Evolutionary conservation across 23 tunicate genomes (phyloP), one percentile per base, ranked within the genome.

Genomic region (Trididemnum nubilum): DNA sequence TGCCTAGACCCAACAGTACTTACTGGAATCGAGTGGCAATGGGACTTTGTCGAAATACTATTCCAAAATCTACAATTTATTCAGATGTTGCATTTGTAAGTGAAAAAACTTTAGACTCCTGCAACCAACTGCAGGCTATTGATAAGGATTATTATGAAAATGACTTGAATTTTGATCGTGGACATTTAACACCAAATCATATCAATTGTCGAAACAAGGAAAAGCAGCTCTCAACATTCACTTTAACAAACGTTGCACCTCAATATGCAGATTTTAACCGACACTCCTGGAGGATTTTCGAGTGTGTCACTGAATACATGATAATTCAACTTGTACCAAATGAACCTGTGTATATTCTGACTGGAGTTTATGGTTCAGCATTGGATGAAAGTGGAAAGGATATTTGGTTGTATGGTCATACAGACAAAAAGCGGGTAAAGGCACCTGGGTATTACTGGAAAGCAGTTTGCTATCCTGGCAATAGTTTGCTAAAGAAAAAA

Each of bases 231-330:
- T 83, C 71, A 9, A 95, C 99, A 22, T 95, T 95, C 64, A 95
- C 99, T 38, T 83, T 95, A 2, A 90, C 99, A 49, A 95, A 95
- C 83, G 99, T 88, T 34, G 99, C 99, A 30, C 99, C 99, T 34
- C 99, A 95, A 78, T 86, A 65, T 79, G 74, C 89, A 2, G 49
- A 70, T 2, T 95, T 95, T 73, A 95, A 95, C 73, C 76, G 79
- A 24, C 26, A 75, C 37, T 72, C 96, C 0, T 95, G 99, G 99
- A 64, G 92, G 27, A 85, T 36, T 29, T 95, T 77, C 34, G 99
- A 95, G 71, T 95, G 99, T 76, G 81, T 90, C 19, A 82, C 92
- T 28, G 74, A 86, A 57, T 37, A 86, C 28, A 65, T 82, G 15
- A 86, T 95, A 21, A 58, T 90, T 31, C 75, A 82, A n/a, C 51